Base-by-base conservation (phyloP, 2,797 vertebrate genomes). In the Danio tinwini region DNA sequence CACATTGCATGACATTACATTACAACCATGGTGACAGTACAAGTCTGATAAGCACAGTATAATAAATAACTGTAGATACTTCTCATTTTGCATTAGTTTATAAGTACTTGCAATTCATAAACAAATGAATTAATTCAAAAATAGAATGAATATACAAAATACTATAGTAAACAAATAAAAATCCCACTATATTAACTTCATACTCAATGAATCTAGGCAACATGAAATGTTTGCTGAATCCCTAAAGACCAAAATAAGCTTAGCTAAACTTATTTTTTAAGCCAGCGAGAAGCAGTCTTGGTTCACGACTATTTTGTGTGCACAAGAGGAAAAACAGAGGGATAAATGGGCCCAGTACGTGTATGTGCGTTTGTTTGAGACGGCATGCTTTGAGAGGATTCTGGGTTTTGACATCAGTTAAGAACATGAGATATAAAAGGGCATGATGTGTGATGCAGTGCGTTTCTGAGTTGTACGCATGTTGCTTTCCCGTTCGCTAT, bases 361-460 rank as follows among this genome's bases (percentile, higher is more conserved):
- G 49, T 58, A 55, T 21, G 49, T 37, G 56, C 42, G 42, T 69
- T 49, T 50, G 29, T 56, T 55, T 70, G 56, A 44, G 62, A 50
- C 3, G 1, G 62, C 13, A 3, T 14, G 19, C 50, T 56, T 74
- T 53, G 39, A 17, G 9, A 16, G 19, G 62, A 78, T 80, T 58
- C 47, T 68, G 65, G 63, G 5, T 0, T 29, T 79, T 70, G 45
- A 19, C 16, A 44, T 68, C 72, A 52, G 37, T 84, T 85, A 88
- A 84, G 89, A 91, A 92, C 88, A 78, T 89, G 84, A 76, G 71
- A 81, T 82, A 86, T 71, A 83, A 88, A 29, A 69, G 74, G 50
- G n/a, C 8, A 12, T 65, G 86, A 81, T 82, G 82, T 76, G 79
- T 84, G 86, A 92, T 88, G 88, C 88, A 84, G 79, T 84, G 86